Evolutionary conservation across 1,140 invertebrate genomes (phyloP).

Genomic region (Stegodyphus mimosarum): DNA sequence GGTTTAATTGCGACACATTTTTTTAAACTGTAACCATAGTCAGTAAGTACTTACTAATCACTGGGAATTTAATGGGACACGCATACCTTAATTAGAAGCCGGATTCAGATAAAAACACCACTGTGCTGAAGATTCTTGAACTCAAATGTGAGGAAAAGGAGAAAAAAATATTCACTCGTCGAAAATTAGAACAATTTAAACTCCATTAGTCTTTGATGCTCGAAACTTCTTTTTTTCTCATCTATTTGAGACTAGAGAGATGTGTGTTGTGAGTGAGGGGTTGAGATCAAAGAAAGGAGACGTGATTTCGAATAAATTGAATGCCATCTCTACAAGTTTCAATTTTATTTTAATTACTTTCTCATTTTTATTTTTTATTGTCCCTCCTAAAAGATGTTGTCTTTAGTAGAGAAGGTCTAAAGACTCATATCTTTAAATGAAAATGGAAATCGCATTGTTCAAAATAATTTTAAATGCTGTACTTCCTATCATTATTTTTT

Average conservation of each 20-base stretch:
- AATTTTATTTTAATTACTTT: neutral
- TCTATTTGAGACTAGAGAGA: no score
- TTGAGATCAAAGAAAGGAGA: no score
- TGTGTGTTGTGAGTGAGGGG: no score
- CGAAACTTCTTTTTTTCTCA: neutral
- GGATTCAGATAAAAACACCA: neutral
- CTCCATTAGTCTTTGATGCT: neutral
- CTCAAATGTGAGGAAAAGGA: neutral
- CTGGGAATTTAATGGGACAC: neutral
- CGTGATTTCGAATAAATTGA: neutral
- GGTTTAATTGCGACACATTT: neutral
- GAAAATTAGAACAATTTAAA: conserved; percentile 3
- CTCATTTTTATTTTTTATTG: neutral
- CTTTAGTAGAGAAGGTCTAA: no score
- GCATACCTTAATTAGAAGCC: neutral
- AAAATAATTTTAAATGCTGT: no score
- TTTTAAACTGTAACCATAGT: neutral
- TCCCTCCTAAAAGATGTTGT: no score
- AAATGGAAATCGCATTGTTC: no score
- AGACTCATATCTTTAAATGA: no score
- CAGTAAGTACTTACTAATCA: neutral
- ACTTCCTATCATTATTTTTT: no score
- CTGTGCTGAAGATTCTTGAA: neutral
- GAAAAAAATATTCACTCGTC: neutral
- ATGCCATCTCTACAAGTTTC: neutral